These are phyloP conservation scores for Synanthedon myopaeformis DNA, from an alignment of 2,888 invertebrate species.

Conservation along the genomic window DNA sequence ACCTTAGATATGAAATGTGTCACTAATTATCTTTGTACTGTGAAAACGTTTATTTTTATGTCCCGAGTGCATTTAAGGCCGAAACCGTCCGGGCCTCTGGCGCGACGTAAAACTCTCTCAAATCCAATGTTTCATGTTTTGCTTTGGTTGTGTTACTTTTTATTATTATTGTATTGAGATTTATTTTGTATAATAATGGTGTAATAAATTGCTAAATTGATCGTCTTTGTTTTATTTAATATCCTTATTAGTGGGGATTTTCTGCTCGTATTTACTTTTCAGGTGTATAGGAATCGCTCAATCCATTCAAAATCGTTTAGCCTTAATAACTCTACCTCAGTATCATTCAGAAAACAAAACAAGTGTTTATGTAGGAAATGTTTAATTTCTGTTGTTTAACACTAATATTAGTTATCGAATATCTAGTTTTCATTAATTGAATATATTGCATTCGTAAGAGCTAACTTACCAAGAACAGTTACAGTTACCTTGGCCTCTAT, in stretches of 20 bases:
- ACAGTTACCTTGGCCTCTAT: too few species aligned
- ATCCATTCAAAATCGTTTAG: too few species aligned
- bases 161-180: slow-evolving; percentile 67
- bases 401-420: too few species aligned
- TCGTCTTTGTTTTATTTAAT: slow-evolving; percentile 8
- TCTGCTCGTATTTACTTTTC: too few species aligned
- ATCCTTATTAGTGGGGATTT: background rate
- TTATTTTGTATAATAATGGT: slow-evolving; percentile 69
- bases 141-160: slow-evolving; percentile 70
- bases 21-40: slow-evolving; percentile 26
- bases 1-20: slow-evolving; percentile 30
- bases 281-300: too few species aligned
- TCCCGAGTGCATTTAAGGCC: slow-evolving; percentile 55
- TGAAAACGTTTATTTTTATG: slow-evolving; percentile 20
- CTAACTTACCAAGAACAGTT: too few species aligned
- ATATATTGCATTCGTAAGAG: too few species aligned
- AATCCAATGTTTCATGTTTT: slow-evolving; percentile 64
- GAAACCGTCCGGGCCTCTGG: slow-evolving; percentile 4
- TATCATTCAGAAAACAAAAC: too few species aligned
- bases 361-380: too few species aligned
- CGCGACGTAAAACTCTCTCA: slow-evolving; percentile 26
- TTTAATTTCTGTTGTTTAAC: too few species aligned
- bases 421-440: too few species aligned
- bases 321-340: too few species aligned
- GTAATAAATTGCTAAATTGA: slow-evolving; percentile 65